These are phyloP conservation scores for Epirrita christyi DNA, from an alignment of 2,888 invertebrate species.

Conservation along the genomic window DNA sequence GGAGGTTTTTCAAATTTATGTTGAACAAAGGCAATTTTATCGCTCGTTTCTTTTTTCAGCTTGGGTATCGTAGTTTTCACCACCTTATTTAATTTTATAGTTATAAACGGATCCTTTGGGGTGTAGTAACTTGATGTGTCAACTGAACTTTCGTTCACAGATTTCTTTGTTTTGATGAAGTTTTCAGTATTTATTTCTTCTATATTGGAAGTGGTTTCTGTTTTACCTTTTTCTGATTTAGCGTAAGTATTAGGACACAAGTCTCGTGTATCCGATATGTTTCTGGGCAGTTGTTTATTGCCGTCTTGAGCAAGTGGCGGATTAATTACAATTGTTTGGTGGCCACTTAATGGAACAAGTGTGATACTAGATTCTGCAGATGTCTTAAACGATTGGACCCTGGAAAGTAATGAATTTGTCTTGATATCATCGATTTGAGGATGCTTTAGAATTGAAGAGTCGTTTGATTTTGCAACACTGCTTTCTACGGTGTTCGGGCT, in stretches of 20 bases:
- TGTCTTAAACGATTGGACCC: conserved; percentile 79
- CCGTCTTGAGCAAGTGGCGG: conserved; percentile 66
- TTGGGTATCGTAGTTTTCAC: conserved; percentile 76
- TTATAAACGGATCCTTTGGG: conserved; percentile 75
- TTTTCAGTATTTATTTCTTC: conserved; percentile 43
- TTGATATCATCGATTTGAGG: conserved; percentile 56
- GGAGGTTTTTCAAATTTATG: conserved; percentile 73
- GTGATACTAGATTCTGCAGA: conserved; percentile 77
- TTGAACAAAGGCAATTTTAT: conserved; percentile 62
- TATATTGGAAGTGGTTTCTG: conserved; percentile 28
- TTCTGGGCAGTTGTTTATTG: conserved; percentile 33
- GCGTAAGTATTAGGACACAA: conserved; percentile 26
- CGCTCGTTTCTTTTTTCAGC: conserved; percentile 68
- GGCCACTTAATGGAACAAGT: conserved; percentile 78
- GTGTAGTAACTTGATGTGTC: conserved; percentile 65
- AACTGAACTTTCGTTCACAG: conserved; percentile 45
- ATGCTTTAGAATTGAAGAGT: conserved; percentile 41
- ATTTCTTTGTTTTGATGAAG: conserved; percentile 43
- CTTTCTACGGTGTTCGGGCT: conserved; percentile 69
- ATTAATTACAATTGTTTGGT: conserved; percentile 82
- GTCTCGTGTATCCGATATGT: conserved; percentile 31
- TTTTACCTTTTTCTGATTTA: conserved; percentile 36
- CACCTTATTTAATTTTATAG: conserved; percentile 77
- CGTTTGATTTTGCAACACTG: conserved; percentile 47
- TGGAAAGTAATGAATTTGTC: conserved; percentile 66